Conservation (phyloP, 2,888 invertebrate species). For the Amphiduros pacificus region DNA sequence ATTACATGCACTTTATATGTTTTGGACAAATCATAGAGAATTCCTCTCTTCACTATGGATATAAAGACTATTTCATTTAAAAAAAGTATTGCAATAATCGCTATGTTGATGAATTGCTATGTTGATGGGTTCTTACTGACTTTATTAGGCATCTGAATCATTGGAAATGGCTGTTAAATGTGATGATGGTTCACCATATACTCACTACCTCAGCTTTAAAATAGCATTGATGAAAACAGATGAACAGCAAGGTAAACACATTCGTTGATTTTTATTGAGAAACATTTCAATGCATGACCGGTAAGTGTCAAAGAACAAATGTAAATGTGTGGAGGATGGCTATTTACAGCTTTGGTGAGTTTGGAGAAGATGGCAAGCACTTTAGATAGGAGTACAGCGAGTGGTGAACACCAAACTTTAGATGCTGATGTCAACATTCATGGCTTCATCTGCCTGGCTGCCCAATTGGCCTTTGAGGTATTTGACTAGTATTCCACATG, state of each 20-base stretch:
- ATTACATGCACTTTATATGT: no score
- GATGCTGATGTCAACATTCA: constrained; percentile 10
- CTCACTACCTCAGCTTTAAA: constrained; percentile 46
- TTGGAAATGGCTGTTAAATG: constrained; percentile 39
- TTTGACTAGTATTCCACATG: neutral
- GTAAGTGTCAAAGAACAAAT: no score
- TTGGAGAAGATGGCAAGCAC: constrained; percentile 28
- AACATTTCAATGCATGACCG: no score
- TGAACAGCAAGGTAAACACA: constrained; percentile 37
- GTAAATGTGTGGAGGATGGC: no score
- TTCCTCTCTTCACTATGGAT: no score
- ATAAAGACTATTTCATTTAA: no score
- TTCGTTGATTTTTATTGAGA: neutral
- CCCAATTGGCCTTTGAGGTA: constrained; percentile 52
- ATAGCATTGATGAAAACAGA: constrained; percentile 37
- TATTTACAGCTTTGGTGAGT: constrained; percentile 23
- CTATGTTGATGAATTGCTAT: neutral
- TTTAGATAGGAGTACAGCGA: constrained; percentile 13
- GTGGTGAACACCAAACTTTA: constrained; percentile 5
- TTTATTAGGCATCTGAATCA: constrained; percentile 42
- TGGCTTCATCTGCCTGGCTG: constrained; percentile 48
- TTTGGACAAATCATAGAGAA: no score
- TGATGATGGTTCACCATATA: constrained; percentile 42
- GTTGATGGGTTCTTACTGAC: neutral
- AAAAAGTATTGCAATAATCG: no score